Base-by-base conservation (phyloP, 2,113 vertebrate species). In the Bos indicus region DNA sequence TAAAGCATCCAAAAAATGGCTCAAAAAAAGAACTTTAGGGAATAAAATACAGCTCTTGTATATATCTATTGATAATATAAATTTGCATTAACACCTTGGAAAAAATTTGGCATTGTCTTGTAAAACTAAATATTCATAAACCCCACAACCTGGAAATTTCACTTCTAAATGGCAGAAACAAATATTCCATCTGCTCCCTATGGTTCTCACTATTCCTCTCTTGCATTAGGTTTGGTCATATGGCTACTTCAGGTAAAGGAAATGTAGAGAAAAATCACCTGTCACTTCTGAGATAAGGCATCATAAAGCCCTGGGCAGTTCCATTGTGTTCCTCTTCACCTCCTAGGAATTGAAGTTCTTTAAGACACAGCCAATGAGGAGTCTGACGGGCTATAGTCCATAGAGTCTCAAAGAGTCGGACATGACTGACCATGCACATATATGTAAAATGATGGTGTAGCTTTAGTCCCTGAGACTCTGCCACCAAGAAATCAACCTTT, bases 81-180 rank as follows among this genome's bases (percentile, higher is more conserved):
- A 83, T 94, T 43, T 94, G 7, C 30, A 81, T 59, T 12, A 46
- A 64, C 26, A n/a, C 40, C 92, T 93, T 62, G 43, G 71, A 40
- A 87, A 89, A 26, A 95, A 92, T 51, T 91, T 92, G 59, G 30
- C 64, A 64, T 85, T 92, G 60, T 86, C 26, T 85, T 77, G 1
- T 54, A 89, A 91, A 91, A 48, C n/a, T 86, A 36, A 51, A 60
- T 80, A 78, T 91, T 91, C 60, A 88, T 88, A 74, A 93, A 57
- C 28, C 33, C 17, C 43, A 13, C 28, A 93, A 74, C 26, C 43
- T 36, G 43, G 10, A 9, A 78, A 91, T 36, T 85, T 77, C 25
- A 30, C 56, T 88, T 3, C 36, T 40, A 89, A 67, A 60, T 26
- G 36, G 8, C 83, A 91, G 28, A 86, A 88, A 88, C 78, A 89